These are phyloP conservation scores for Cetoscarus ocellatus DNA, from an alignment of 2,797 vertebrate species.

Conservation along the genomic window DNA sequence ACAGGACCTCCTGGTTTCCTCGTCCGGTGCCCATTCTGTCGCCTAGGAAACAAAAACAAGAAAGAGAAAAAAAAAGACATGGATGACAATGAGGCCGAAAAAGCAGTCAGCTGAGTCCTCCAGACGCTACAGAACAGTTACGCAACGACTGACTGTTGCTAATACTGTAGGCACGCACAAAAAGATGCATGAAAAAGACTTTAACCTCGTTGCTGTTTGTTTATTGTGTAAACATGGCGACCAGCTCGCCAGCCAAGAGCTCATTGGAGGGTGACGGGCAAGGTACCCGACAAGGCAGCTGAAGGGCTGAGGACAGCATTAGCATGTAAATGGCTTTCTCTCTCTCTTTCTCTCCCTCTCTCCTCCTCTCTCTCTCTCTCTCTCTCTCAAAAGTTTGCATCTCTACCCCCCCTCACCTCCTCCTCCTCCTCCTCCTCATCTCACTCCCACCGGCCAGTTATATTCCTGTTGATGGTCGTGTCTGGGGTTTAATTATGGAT, in stretches of 20 bases:
- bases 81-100: slow-evolving; percentile 65
- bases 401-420: too few species aligned
- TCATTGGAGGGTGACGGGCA: slow-evolving; percentile 62
- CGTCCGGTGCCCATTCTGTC: slow-evolving; percentile 96
- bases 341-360: slow-evolving; percentile 63
- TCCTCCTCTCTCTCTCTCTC: slow-evolving; percentile 62
- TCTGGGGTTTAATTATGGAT: slow-evolving; percentile 73
- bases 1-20: slow-evolving; percentile 97
- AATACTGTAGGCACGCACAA: slow-evolving; percentile 51
- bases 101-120: slow-evolving; percentile 57
- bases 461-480: slow-evolving; percentile 64
- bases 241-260: slow-evolving; percentile 71
- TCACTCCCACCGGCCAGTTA: slow-evolving; percentile 67
- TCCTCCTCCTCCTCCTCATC: not conserved
- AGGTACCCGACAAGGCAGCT: slow-evolving; percentile 68
- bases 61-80: slow-evolving; percentile 64
- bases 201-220: slow-evolving; percentile 79
- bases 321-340: slow-evolving; percentile 83
- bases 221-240: slow-evolving; percentile 84
- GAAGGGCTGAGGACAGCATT: slow-evolving; percentile 77
- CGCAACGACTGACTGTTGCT: slow-evolving; percentile 66
- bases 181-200: slow-evolving; percentile 71
- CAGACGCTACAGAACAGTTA: slow-evolving; percentile 50
- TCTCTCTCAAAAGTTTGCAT: slow-evolving; percentile 60
- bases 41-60: slow-evolving; percentile 87